Percentiles rank a stretch among this genome's conserved stretches.
Evolutionary conservation across 2,797 vertebrate species (phyloP).

Genomic region (Pelochelys cantorii): DNA sequence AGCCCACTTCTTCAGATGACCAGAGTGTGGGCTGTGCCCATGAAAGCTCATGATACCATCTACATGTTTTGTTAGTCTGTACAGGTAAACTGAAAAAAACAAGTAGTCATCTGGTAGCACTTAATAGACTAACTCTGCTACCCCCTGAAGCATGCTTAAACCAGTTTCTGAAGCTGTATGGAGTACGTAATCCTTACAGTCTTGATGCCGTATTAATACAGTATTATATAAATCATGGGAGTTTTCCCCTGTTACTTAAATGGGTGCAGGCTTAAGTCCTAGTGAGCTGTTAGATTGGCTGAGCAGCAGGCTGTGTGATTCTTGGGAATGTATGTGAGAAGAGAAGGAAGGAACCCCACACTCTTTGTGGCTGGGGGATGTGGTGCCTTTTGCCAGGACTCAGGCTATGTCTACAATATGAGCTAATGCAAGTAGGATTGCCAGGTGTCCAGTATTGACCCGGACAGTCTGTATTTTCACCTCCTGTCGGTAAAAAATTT

Average conservation of each 20-base stretch:
- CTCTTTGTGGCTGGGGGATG: not conserved
- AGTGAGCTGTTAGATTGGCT: not conserved
- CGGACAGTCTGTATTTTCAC: no score
- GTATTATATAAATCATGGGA: not conserved
- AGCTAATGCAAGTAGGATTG: not conserved
- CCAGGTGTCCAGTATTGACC: no score
- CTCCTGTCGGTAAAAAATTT: no score
- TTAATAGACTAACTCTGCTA: no score
- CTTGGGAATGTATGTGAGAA: not conserved
- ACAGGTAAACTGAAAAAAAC: no score
- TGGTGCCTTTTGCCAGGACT: not conserved
- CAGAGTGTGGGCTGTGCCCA: no score
- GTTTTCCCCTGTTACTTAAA: fast-evolving
- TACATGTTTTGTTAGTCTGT: no score
- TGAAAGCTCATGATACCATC: no score
- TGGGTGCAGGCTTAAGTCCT: not conserved
- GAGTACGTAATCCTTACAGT: not conserved
- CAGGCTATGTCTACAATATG: not conserved
- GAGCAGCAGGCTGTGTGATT: not conserved
- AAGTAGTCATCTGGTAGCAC: no score
- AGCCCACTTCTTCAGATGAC: no score
- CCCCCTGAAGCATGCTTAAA: not conserved
- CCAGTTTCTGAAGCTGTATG: not conserved
- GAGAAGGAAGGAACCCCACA: not conserved
- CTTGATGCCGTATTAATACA: not conserved